Evolutionary conservation across 2,797 vertebrate species (phyloP), one percentile per base, ranked within the genome.

Genomic region (Malurus leucopterus): DNA sequence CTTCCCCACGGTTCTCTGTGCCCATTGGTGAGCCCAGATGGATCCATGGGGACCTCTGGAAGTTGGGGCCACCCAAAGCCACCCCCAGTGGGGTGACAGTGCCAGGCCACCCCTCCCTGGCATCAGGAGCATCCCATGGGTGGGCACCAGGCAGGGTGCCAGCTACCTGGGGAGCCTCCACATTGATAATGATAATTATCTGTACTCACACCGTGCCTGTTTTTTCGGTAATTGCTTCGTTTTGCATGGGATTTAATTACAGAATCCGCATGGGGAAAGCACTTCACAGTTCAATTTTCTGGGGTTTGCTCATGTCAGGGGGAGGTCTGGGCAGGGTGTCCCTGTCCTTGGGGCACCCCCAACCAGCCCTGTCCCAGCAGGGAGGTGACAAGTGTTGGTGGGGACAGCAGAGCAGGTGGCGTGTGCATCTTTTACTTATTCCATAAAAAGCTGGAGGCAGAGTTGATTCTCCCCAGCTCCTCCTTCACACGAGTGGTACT

Each of bases 171-270:
- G 91, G 75, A 81, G 58, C 81, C 76, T 71, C 54, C 6, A 3
- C 1, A 2, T 73, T 32, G 70, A 54, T 75, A 12, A 32, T 64
- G 70, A 54, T 75, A 12, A 32, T 64, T 46, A 72, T 75, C 85
- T 76, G 3, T 7, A 15, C 50, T 70, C 54, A 5, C 23, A 18
- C 8, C 0, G 41, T 1, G 22, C 47, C 61, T 46, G 44, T 82
- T 57, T 78, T 81, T 84, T 68, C 20, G 8, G 51, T 89, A 91
- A 89, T 89, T 85, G 73, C 84, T 88, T 92, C 65, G 0, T 83
- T 95, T 93, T 88, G 62, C 76, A 67, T 6, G 62, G 86, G 68
- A 80, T 86, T 92, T 88, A 93, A 92, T 93, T 85, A 85, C 65
- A 26, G 76, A 77, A 88, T 27, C 80, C 65, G 23, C 80, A 49